phyloP scores from a whole-genome alignment of 1,140 invertebrate genomes.

The Drosophila erecta region DNA sequence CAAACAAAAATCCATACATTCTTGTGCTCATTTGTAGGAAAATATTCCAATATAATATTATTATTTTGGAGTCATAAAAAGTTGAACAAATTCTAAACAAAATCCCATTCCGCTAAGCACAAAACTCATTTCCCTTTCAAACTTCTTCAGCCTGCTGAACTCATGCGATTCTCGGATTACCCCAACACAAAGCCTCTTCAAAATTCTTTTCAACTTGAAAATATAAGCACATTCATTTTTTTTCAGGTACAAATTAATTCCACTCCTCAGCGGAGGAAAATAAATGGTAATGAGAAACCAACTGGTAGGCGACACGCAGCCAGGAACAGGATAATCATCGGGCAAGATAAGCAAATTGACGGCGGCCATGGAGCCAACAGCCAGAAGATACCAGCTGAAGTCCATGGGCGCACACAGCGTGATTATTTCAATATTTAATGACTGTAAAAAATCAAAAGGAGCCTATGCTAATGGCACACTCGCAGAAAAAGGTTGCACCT shows the following conservation, averaged over 20 bases:
- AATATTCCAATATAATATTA: background rate
- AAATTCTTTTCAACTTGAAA: conserved; percentile 13
- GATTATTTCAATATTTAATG: conserved; percentile 78
- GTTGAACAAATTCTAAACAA: background rate
- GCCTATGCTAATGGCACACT: conserved; percentile 54
- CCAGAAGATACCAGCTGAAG: conserved; percentile 31
- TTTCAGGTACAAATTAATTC: conserved; percentile 23
- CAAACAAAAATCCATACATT: too few species aligned
- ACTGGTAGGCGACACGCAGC: conserved; percentile 30
- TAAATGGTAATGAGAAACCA: conserved; percentile 68
- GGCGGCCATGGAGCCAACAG: conserved; percentile 21
- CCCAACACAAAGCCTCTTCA: conserved; percentile 13
- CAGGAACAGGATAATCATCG: conserved; percentile 42
- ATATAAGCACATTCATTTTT: conserved; percentile 32
- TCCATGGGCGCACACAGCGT: conserved; percentile 19
- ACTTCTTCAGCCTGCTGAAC: conserved; percentile 28
- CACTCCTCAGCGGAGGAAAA: conserved; percentile 57
- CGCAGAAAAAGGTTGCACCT: background rate
- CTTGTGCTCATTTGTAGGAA: too few species aligned
- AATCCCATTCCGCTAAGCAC: conserved; percentile 1
- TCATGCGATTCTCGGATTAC: conserved; percentile 38
- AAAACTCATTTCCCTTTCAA: conserved; percentile 18
- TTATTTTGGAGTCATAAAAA: background rate
- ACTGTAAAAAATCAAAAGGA: conserved; percentile 42
- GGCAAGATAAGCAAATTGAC: conserved; percentile 20